Percentiles rank a stretch among this genome's conserved stretches.
phyloP scores from a whole-genome alignment of 1,140 invertebrate genomes.

The Mya arenaria region DNA sequence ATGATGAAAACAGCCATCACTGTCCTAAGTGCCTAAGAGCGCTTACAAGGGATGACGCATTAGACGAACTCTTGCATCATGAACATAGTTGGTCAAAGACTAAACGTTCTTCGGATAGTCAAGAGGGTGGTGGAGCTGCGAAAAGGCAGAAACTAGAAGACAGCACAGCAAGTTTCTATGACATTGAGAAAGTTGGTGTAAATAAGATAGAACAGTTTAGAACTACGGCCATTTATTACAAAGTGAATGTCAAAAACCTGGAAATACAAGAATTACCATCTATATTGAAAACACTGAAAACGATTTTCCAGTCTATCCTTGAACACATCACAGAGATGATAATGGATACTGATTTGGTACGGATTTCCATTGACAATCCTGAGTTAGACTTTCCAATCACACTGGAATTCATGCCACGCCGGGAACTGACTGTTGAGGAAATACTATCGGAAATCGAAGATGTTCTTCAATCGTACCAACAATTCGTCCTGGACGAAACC shows the following conservation, averaged over 20 bases:
- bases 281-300: constrained; percentile 4
- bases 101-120: neutral
- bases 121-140: neutral
- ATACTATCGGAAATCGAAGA: neutral
- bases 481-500: no score
- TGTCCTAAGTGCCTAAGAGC: neutral
- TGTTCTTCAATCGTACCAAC: constrained; percentile 4
- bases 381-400: no score
- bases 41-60: neutral
- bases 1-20: neutral
- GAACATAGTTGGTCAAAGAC: no score
- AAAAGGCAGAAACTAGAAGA: neutral
- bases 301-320: neutral
- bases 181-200: constrained; percentile 10
- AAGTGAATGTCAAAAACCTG: neutral
- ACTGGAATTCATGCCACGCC: neutral
- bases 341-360: neutral
- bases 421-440: neutral
- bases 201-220: constrained; percentile 8
- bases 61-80: neutral
- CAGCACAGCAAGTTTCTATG: neutral
- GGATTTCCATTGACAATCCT: constrained; percentile 1
- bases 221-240: neutral
- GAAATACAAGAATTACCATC: neutral
- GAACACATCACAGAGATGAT: neutral